Evolutionary conservation across 2,113 vertebrate species (phyloP), one percentile per base, ranked within the genome.

Genomic region (Chloebia gouldiae): DNA sequence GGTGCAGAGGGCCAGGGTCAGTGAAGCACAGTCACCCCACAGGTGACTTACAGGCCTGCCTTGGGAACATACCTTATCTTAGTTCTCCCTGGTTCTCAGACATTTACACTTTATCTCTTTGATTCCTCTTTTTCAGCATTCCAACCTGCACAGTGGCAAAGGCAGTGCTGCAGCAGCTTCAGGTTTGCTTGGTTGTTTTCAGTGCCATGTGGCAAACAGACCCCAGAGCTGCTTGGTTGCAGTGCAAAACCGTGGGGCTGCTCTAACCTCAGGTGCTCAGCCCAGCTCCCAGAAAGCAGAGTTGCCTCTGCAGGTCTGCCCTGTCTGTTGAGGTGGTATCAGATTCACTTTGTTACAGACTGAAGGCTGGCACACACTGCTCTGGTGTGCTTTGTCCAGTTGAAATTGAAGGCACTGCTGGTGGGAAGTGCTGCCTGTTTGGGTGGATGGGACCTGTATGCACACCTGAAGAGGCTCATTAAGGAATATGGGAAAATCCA

Each of bases 281-380:
- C 37, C 14, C 25, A 2, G 51, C 35, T 80, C 45, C 54, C 63
- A 47, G 76, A n/a, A 80, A 76, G 31, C 25, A 14, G 40, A 60
- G 33, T 6, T 73, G 18, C 27, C 39, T 53, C 37, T 44, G 71
- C 23, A 44, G 45, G 37, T 47, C 72, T 10, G 24, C 6, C 20
- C 37, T 2, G 0, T 19, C 23, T 68, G 21, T 22, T 35, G 37
- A 13, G 90, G 28, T 57, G 33, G 30, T 11, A 6, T 42, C 0
- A 0, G 47, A 31, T 63, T 44, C 2, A 6, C 28, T 79, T 40
- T 49, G 51, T 45, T 57, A 31, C 0, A 25, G 39, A 14, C 18
- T 10, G 8, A 56, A 31, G 64, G 47, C 49, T 45, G 61, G 51
- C 28, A 49, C 33, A 10, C 2, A 2, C 33, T 44, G n/a, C n/a